Evolutionary conservation across 92 coral and sea anemone genomes (phyloP), one percentile per base, ranked within the genome.

Genomic region (Paragorgia papillata): DNA sequence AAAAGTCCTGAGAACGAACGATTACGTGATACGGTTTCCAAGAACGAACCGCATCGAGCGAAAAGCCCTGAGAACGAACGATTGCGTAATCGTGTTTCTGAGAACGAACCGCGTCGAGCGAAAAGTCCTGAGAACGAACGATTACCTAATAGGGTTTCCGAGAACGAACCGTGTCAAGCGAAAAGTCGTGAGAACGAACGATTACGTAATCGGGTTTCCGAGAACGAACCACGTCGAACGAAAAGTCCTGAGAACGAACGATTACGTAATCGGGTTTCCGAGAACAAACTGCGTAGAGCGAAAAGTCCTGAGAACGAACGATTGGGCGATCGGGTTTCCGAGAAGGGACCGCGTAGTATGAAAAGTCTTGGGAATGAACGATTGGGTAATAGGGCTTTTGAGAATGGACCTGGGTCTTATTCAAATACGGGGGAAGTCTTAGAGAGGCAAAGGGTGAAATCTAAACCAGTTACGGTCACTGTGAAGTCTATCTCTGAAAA

Each of bases 391-490:
- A 13, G 41, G 28, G 18, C 27, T 12, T 66, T 66, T 66, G 57
- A 66, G 57, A 66, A 66, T 37, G 12, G 43, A 4, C 53, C n/a
- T 46, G 53, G n/a, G 53, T 46, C n/a, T 46, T 46, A 46, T 46
- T 46, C 53, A 46, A 6, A 9, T 46, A 2, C n/a, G 15, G 53
- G 53, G 53, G 2, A 7, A 46, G 53, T 6, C 53, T 7, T 46
- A 15, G 53, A 15, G 8, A 34, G 50, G 0, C 62, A 51, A 33
- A 49, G 15, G 21, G 24, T 25, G 43, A 64, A 33, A 26, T 29
- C 20, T 14, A 51, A 71, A 35, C 64, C 78, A 15, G 78, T 71
- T 3, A 30, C 78, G 14, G 50, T 71, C 33, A 69, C 76, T 28
- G 62, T 69, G 10, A 49, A 17, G 43, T 48, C 76, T 26, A 13